Base-by-base conservation (phyloP, 2,797 vertebrate species). In the Erpetoichthys calabaricus region DNA sequence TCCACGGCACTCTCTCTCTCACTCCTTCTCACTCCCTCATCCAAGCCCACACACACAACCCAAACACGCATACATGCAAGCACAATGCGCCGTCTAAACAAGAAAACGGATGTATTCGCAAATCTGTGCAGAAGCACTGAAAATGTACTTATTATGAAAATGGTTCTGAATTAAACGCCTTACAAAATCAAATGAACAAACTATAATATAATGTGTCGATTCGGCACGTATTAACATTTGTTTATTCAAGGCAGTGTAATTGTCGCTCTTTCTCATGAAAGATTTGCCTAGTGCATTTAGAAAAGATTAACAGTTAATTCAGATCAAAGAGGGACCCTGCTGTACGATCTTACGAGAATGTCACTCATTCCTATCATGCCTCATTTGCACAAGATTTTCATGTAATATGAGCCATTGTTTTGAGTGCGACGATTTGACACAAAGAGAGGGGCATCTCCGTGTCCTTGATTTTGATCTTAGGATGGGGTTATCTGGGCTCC, bases 361-460 rank as follows among this genome's bases (percentile, higher is more conserved):
- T 88, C 86, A 84, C 86, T 86, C 83, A 80, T 67, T 74, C 76
- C 76, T 76, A 83, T 84, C 76, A 79, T 74, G 75, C 79, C 75
- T 84, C 78, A 83, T 87, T 84, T 80, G 82, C 80, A 84, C 78
- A 79, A 80, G 78, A 83, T 84, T 84, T 83, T 86, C 84, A 71
- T 86, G 87, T 86, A 88, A 91, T 87, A 83, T 84, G 87, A 79
- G 67, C 82, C 79, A 79, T 86, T 86, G 81, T 87, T 86, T 85
- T 78, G 77, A 75, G 82, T 79, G 76, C 74, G 79, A 74, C 73
- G 78, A 80, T 80, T 70, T 81, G 82, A 82, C 78, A 77, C 69
- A 70, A 75, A 81, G 80, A 80, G 73, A 70, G 69, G 72, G 76
- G 70, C 69, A 77, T 76, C 68, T 65, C 7, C 3, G 66, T 63